Evolutionary conservation across 2,113 vertebrate species (phyloP).

Genomic region (Eulacestoma nigropectus): DNA sequence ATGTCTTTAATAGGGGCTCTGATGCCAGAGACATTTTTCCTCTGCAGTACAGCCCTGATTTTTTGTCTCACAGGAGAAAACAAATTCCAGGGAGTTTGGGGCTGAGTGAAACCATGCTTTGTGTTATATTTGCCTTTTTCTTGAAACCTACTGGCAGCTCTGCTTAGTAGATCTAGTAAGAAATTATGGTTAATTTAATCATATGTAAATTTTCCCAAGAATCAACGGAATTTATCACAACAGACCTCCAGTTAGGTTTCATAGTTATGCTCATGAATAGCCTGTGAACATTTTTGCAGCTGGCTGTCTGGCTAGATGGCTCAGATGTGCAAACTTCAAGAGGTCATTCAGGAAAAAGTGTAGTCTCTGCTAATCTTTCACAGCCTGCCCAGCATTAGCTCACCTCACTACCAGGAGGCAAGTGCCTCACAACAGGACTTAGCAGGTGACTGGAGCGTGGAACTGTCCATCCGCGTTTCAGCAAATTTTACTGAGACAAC

Average conservation of each 20-base stretch:
- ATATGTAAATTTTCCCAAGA: neutral
- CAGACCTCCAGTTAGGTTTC: neutral
- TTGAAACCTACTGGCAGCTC: neutral
- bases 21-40: neutral
- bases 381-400: neutral
- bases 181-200: neutral
- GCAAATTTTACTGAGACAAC: neutral
- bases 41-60: neutral
- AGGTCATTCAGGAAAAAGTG: neutral
- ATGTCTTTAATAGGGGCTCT: neutral
- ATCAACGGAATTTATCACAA: neutral
- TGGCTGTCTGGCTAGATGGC: neutral
- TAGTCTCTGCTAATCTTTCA: neutral
- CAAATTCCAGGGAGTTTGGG: neutral
- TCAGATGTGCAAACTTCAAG: neutral
- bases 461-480: neutral
- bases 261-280: neutral
- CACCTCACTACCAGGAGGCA: neutral
- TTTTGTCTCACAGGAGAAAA: neutral
- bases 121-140: neutral
- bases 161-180: neutral
- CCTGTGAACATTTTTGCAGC: neutral
- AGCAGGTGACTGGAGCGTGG: rapidly evolving
- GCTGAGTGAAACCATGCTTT: neutral
- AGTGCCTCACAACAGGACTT: rapidly evolving